Conservation (phyloP, 2,797 vertebrate genomes). For the Menidia menidia region DNA sequence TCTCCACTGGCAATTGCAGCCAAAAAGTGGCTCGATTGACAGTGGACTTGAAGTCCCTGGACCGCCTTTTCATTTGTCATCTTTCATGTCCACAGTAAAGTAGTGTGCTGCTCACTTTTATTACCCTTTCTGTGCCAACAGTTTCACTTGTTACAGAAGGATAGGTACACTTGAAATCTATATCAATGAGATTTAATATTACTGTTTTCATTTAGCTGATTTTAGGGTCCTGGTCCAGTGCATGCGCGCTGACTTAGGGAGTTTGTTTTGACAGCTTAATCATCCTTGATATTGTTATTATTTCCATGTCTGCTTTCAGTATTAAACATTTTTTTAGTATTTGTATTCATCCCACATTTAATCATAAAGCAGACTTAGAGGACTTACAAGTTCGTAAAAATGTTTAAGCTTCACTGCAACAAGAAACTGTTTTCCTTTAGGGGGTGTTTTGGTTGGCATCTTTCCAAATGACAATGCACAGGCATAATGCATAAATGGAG, state of each 20-base stretch:
- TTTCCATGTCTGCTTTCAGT: slow-evolving; percentile 13
- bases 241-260: slow-evolving; percentile 1
- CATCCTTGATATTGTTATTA: slow-evolving; percentile 6
- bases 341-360: not conserved
- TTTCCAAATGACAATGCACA: too few species aligned
- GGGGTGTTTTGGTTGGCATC: too few species aligned
- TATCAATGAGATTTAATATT: slow-evolving; percentile 24
- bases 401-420: too few species aligned
- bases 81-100: slow-evolving; percentile 13
- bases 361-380: too few species aligned
- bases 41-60: slow-evolving; percentile 1
- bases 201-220: slow-evolving; percentile 23
- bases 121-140: slow-evolving; percentile 5
- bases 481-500: too few species aligned
- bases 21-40: not conserved
- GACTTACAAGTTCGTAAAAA: too few species aligned
- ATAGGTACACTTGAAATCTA: slow-evolving; percentile 26
- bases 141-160: slow-evolving; percentile 15
- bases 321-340: not conserved
- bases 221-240: not conserved
- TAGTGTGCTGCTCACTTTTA: not conserved
- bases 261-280: slow-evolving; percentile 18
- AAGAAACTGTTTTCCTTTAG: not conserved
- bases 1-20: slow-evolving; percentile 16
- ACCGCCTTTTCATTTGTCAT: slow-evolving; percentile 25